Evolutionary conservation across 1,140 invertebrate genomes (phyloP), one percentile per base, ranked within the genome.

Genomic region (Dysdera silvatica): DNA sequence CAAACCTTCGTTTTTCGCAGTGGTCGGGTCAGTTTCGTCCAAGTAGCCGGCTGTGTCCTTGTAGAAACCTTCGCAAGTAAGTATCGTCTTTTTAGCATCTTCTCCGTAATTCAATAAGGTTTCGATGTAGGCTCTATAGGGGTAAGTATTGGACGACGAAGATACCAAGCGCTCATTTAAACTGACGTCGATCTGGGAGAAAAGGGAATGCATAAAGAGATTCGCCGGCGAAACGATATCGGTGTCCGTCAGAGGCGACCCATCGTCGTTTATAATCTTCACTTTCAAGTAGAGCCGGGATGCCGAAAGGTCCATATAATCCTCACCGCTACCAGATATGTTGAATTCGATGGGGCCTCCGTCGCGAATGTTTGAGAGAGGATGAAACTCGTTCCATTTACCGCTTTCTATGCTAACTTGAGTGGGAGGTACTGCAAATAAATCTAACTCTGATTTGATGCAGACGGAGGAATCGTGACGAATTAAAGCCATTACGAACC

Each of bases 181-280:
- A 35, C 32, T 32, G 16, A 53, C 31, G 35, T 53, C 48, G 18
- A 51, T 18, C 31, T 51, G 51, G 10, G 29, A 53, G 20, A 53
- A 53, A n/a, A 53, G 20, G 18, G 51, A 18, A 53, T 53, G 51
- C 10, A 53, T 14, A 23, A 32, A 53, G 41, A 52, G 49, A 33
- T 52, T 31, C 5, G 35, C 49, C 16, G 49, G 49, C 10, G 29
- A 28, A 6, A 52, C 18, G 18, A 33, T 52, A 32, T 33, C 18
- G n/a, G 7, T 32, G 1, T 12, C 7, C 8, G 28, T 33, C 20
- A 52, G 8, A 32, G 29, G 12, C 18, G 14, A n/a, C 29, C 49
- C 10, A 55, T 55, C 33, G 41, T 6, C 18, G 14, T 26, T 41
- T n/a, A 55, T n/a, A 40, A 55, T 40, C 26, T 41, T 55, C 26